Percentiles rank a stretch among this genome's conserved stretches.
These are phyloP conservation scores for Chloromyia formosa DNA, from an alignment of 2,888 invertebrate genomes.

Conservation along the genomic window DNA sequence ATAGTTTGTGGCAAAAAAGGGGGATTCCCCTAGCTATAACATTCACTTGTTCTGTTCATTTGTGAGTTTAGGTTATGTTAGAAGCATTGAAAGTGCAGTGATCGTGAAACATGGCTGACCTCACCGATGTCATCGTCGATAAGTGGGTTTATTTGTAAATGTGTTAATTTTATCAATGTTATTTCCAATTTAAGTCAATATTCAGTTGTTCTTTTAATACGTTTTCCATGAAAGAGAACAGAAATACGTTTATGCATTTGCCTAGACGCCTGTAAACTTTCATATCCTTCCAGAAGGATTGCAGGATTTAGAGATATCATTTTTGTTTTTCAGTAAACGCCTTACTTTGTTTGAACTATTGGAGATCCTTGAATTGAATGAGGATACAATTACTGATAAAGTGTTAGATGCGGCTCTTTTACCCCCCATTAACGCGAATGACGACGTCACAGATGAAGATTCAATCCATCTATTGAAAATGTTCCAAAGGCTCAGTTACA, in stretches of 20 bases:
- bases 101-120: background rate
- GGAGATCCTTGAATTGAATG: too few relatives aligned
- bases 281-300: background rate
- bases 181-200: too few relatives aligned
- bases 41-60: background rate
- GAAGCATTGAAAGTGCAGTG: background rate
- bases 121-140: background rate
- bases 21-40: background rate
- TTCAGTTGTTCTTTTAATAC: too few relatives aligned
- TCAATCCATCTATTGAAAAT: too few relatives aligned
- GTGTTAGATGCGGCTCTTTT: too few relatives aligned
- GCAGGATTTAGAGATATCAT: background rate
- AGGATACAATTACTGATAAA: too few relatives aligned
- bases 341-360: too few relatives aligned
- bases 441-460: too few relatives aligned
- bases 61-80: background rate
- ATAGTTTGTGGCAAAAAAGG: background rate
- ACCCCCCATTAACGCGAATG: too few relatives aligned
- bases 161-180: background rate
- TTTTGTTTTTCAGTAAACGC: background rate
- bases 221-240: too few relatives aligned
- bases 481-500: too few relatives aligned
- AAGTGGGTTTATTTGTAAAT: background rate
- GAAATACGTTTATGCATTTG: background rate
- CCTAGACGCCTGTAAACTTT: background rate